These are phyloP conservation scores for Ochropacha duplaris DNA, from an alignment of 2,888 invertebrate genomes.

Conservation along the genomic window DNA sequence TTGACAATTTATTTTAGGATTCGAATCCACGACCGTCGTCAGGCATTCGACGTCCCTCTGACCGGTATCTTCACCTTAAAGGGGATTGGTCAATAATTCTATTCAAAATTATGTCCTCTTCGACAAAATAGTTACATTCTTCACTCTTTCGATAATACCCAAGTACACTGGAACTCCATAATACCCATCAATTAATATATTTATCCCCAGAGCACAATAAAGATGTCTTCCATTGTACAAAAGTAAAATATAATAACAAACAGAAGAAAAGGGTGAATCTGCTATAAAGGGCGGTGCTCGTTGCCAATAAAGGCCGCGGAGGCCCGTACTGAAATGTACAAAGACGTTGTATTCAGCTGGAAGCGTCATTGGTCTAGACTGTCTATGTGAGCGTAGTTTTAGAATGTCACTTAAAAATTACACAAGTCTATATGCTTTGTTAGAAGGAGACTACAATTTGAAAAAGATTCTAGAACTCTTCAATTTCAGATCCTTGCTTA, in stretches of 20 bases:
- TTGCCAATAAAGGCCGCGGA: slow-evolving; percentile 51
- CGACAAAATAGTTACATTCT: no score
- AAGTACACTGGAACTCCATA: no score
- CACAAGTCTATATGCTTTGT: no score
- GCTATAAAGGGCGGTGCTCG: slow-evolving; percentile 31
- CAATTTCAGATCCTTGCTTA: no score
- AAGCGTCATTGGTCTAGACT: background rate
- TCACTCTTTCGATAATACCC: background rate
- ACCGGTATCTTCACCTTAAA: no score
- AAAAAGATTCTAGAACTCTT: no score
- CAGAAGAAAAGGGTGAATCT: slow-evolving; percentile 35
- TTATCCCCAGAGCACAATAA: slow-evolving; percentile 17
- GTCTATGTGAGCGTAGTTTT: background rate
- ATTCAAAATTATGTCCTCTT: background rate
- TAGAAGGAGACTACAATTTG: no score
- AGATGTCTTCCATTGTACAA: slow-evolving; percentile 25
- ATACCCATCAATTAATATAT: background rate
- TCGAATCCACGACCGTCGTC: no score
- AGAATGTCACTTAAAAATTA: background rate
- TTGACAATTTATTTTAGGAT: no score
- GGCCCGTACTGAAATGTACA: slow-evolving; percentile 32
- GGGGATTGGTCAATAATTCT: no score
- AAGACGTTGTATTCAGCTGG: slow-evolving; percentile 5
- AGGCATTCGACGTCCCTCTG: no score
- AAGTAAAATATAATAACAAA: slow-evolving; percentile 39